These are phyloP conservation scores for Catostylus mosaicus DNA, from an alignment of 30 jellyfish, hydroid and myxozoan species.

Conservation along the genomic window DNA sequence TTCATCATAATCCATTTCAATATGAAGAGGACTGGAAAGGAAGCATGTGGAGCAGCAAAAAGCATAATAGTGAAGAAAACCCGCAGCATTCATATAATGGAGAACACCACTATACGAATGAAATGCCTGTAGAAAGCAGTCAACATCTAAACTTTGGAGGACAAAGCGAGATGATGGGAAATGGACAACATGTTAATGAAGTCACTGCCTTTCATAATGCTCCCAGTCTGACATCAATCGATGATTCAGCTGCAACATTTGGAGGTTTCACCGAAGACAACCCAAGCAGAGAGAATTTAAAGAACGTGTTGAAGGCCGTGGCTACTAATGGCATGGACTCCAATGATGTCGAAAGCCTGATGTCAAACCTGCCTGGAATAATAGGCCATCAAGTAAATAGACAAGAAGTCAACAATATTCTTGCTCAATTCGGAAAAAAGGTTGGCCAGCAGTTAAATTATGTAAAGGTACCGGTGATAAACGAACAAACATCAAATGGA, in stretches of 20 bases:
- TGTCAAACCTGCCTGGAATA: constrained; percentile 66
- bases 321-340: constrained; percentile 38
- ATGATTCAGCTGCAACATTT: constrained; percentile 35
- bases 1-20: constrained; percentile 45
- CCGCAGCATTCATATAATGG: neutral
- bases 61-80: constrained; percentile 8
- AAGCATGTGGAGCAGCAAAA: constrained; percentile 44
- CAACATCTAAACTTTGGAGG: neutral
- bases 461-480: neutral
- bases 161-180: neutral
- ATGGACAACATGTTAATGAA: neutral
- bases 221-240: constrained; percentile 7
- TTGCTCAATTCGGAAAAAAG: constrained; percentile 45
- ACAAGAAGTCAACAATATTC: constrained; percentile 34
- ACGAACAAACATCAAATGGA: neutral
- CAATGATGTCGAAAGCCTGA: constrained; percentile 29
- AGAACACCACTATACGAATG: neutral
- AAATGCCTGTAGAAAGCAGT: neutral
- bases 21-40: constrained; percentile 67
- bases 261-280: constrained; percentile 18
- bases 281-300: constrained; percentile 31
- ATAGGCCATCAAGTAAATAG: constrained; percentile 60
- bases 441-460: constrained; percentile 1
- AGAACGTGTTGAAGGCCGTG: constrained; percentile 46
- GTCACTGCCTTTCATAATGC: neutral